Evolutionary conservation across 2,113 vertebrate species (phyloP), one percentile per base, ranked within the genome.

Genomic region (Cryptomyrus ogoouensis): DNA sequence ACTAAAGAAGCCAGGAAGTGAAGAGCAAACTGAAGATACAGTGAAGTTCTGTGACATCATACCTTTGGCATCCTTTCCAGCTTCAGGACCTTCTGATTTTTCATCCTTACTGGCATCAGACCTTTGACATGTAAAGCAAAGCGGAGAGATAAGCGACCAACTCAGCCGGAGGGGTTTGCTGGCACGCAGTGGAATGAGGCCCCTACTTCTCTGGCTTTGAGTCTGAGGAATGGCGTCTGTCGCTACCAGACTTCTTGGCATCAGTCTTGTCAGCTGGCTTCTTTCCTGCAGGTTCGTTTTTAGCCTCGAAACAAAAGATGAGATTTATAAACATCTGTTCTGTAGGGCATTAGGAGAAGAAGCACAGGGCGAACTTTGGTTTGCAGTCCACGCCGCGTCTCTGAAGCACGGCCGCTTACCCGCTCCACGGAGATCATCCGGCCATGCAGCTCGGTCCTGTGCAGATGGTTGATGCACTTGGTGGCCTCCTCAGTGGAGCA

Each of bases 361-460:
- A 15, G 21, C 84, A 1, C n/a, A 31, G 42, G 12, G 21, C 1
- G 27, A 49, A 5, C 80, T 9, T 0, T 4, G 66, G 35, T 46
- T 6, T 13, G 70, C 8, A 15, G n/a, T 35, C 70, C 3, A 3
- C 12, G 1, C 19, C 0, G 3, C 13, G 3, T 42, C 49, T 12
- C n/a, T 52, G 85, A 53, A 17, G 24, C 12, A 0, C 8, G 31
- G 21, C 2, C 5, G 0, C 87, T 49, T 17, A 88, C 88, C 94
- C 96, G 96, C 92, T 99, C 98, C 86, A 99, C 98, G 24, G 98
- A 99, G 93, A 99, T 98, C 98, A 99, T 99, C 91, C 96, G 96
- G 8, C 98, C 98, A 1, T 99, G 98, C 89, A 99, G 95, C 91
- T 99, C 98, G 0, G 98, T 99, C 74, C 98, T 95, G 94, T 99